Evolutionary conservation across 2,797 vertebrate genomes (phyloP), one percentile per base, ranked within the genome.

Genomic region (Vireo griseus): DNA sequence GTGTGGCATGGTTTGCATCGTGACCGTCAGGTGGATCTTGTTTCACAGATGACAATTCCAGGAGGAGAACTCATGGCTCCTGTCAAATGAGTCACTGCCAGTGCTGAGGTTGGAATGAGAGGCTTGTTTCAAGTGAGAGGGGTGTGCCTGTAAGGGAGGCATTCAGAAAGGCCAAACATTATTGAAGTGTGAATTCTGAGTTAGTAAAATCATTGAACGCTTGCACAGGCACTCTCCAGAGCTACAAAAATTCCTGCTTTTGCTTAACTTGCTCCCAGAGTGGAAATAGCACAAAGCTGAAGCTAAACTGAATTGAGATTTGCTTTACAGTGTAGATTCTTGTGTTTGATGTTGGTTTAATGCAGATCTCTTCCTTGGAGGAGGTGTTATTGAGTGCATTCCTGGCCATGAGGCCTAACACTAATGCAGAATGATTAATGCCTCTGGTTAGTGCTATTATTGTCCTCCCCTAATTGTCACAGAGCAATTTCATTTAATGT

Each of bases 371-470:
- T 54, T 65, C 72, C 62, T 88, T 62, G 48, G 67, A 82, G 63
- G 48, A 59, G 62, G 26, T 7, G 31, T 81, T 91, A 19, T 80
- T 0, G 0, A 54, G 24, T 80, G 73, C 14, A 8, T 14, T 35
- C 25, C 47, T 94, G 62, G 54, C 73, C 58, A 71, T 39, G 54
- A 94, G 61, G 29, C 48, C 78, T 67, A 39, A 81, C 62, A 8
- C 65, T 92, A 91, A 83, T 58, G 65, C 76, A 86, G 79, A 75
- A 11, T 88, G 91, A 91, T 91, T 86, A 83, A 58, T 88, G 93
- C 93, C 76, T 83, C 82, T 95, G 73, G 76, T 88, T 91, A 83
- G 67, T 90, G 86, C 85, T 94, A 10, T 81, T 91, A 57, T 26
- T 92, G 78, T 85, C 72, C 67, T 76, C 5, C 52, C 61, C 78